These are phyloP conservation scores for Sinocyclocheilus grahami DNA, from an alignment of 2,113 vertebrate species.

Conservation along the genomic window DNA sequence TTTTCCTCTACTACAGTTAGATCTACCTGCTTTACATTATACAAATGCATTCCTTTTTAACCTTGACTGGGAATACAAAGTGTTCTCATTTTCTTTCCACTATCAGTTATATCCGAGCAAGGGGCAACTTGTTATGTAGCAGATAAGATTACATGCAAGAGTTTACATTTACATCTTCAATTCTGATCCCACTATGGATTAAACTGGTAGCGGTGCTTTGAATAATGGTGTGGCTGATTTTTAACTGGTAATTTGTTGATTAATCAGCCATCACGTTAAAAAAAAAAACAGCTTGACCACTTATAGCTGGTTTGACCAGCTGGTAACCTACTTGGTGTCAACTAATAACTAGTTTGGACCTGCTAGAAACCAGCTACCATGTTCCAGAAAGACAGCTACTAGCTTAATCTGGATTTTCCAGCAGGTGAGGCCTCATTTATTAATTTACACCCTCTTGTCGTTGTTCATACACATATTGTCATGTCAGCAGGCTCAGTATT, in stretches of 20 bases:
- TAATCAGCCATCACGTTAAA: background rate
- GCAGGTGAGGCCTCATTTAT: background rate
- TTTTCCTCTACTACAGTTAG: background rate
- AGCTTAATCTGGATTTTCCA: background rate
- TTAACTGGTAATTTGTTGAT: background rate
- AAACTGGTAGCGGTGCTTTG: background rate
- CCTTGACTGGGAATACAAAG: constrained; percentile 3
- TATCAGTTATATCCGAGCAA: background rate
- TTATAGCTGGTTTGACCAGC: background rate
- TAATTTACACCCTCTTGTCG: background rate
- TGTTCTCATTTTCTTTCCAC: constrained; percentile 18
- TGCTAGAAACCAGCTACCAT: background rate
- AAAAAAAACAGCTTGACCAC: background rate
- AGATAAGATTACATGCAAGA: constrained; percentile 64
- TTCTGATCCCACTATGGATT: background rate
- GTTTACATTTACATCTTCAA: constrained; percentile 44
- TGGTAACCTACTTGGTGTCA: background rate
- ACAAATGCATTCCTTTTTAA: constrained; percentile 17
- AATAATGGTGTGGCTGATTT: background rate
- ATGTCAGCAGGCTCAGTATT: background rate
- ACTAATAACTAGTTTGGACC: background rate
- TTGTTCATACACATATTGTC: constrained; percentile 36
- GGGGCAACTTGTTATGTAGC: constrained; percentile 57
- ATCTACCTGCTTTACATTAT: background rate
- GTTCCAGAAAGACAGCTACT: background rate